Conservation (phyloP, 2,888 invertebrate species). For the Acanthopleura granulata region DNA sequence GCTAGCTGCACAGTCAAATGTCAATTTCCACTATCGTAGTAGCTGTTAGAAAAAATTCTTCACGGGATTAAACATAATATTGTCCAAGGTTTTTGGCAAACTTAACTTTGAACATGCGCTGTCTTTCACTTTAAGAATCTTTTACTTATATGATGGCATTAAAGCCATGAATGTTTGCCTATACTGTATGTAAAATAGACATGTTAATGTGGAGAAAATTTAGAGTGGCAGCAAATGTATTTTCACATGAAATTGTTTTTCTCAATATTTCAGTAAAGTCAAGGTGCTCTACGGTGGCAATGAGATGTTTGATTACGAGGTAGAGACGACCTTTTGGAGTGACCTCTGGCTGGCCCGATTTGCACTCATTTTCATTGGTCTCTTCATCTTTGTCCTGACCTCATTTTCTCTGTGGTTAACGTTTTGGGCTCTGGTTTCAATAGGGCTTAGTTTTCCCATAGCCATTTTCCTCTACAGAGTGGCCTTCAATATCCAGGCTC, state of each 20-base stretch:
- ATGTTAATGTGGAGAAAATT: too few species aligned
- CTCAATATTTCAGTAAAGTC: conserved; percentile 49
- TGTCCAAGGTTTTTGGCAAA: too few species aligned
- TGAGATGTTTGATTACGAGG: conserved; percentile 64
- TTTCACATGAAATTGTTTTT: not conserved
- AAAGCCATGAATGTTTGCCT: too few species aligned
- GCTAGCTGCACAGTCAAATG: too few species aligned
- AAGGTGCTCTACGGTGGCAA: conserved; percentile 63
- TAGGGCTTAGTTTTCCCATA: conserved; percentile 59
- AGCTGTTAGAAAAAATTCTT: too few species aligned
- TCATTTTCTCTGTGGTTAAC: conserved; percentile 63
- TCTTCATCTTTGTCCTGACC: conserved; percentile 60
- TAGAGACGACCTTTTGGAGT: conserved; percentile 59
- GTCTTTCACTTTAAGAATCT: too few species aligned
- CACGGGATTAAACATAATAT: too few species aligned
- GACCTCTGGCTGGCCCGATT: conserved; percentile 57
- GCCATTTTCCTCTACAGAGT: conserved; percentile 62
- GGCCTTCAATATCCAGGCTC: conserved; percentile 50
- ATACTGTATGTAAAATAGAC: too few species aligned
- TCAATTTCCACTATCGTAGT: too few species aligned
- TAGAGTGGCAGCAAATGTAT: too few species aligned
- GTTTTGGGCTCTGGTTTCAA: conserved; percentile 52
- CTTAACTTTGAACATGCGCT: too few species aligned
- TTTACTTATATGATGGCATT: too few species aligned
- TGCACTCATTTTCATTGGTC: conserved; percentile 48